Conservation (phyloP, 2,888 invertebrate species). For the Mesorhabditis spiculigera region DNA sequence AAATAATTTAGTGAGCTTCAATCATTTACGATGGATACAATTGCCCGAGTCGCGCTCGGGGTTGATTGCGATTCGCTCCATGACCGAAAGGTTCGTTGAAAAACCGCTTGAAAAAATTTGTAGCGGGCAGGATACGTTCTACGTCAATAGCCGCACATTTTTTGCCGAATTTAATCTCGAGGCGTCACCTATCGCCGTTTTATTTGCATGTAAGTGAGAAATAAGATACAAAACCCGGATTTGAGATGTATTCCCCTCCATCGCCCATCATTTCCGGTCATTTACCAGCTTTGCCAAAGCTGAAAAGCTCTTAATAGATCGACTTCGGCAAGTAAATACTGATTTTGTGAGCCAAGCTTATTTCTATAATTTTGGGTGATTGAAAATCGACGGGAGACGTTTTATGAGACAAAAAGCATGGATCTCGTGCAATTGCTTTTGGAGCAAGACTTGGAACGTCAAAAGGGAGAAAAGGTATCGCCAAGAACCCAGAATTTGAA, state of each 20-base stretch:
- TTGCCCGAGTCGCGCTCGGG: slow-evolving; percentile 9
- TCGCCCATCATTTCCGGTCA: slow-evolving; percentile 7
- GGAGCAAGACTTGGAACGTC: slow-evolving; percentile 14
- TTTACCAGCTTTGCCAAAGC: slow-evolving; percentile 9
- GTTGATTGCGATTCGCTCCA: slow-evolving; percentile 1
- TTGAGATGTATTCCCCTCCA: slow-evolving; percentile 7
- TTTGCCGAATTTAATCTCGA: not conserved
- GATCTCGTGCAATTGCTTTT: slow-evolving; percentile 24
- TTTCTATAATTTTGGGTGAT: not conserved
- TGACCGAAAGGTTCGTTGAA: not conserved
- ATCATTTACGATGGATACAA: slow-evolving; percentile 15
- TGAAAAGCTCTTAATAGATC: slow-evolving; percentile 4
- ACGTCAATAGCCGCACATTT: not conserved
- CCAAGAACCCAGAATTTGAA: not conserved
- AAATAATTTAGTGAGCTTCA: slow-evolving; percentile 11
- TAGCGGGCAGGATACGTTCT: not conserved
- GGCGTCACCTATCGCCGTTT: not conserved
- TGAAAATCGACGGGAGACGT: slow-evolving; percentile 9
- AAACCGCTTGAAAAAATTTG: too few species aligned
- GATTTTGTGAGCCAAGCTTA: slow-evolving; percentile 6
- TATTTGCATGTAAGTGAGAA: not conserved
- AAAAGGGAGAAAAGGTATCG: not conserved
- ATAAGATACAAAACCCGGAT: not conserved
- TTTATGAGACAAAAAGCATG: slow-evolving; percentile 12
- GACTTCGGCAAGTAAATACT: slow-evolving; percentile 15